Percentiles rank a stretch among this genome's conserved stretches.
These are phyloP conservation scores for Callionymus lyra DNA, from an alignment of 2,113 vertebrate genomes.

Conservation along the genomic window DNA sequence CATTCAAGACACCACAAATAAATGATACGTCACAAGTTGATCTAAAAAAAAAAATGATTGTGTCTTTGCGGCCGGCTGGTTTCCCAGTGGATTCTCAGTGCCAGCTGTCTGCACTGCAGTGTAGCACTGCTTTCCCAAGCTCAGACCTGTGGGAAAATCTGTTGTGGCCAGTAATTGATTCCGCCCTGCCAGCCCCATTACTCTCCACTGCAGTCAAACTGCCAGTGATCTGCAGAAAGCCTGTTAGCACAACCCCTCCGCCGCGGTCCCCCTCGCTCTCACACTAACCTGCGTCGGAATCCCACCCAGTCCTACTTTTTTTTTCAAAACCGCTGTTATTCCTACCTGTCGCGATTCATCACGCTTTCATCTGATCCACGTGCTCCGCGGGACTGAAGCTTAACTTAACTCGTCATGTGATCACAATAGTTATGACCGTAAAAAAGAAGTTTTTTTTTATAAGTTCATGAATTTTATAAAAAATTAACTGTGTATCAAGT, in stretches of 20 bases:
- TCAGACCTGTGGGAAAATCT: conserved; percentile 98
- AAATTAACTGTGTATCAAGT: too few species aligned
- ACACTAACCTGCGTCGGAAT: conserved; percentile 36
- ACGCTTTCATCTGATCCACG: too few species aligned
- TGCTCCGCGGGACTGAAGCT: too few species aligned
- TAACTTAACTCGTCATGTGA: too few species aligned
- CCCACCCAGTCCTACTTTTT: conserved; percentile 12
- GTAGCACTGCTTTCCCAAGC: conserved; percentile 89
- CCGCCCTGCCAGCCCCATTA: conserved; percentile 98
- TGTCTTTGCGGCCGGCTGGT: too few species aligned
- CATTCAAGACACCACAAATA: too few species aligned
- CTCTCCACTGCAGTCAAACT: conserved; percentile 85
- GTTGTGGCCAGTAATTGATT: conserved; percentile 99
- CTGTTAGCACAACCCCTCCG: conserved; percentile 46
- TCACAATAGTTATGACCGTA: too few species aligned
- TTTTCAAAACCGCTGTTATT: conserved; percentile 4
- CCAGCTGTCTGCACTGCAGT: conserved; percentile 79
- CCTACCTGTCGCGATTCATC: background rate
- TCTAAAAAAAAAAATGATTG: too few species aligned
- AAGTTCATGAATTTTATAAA: too few species aligned
- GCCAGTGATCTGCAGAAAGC: conserved; percentile 83
- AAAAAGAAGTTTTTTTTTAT: too few species aligned
- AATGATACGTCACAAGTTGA: too few species aligned
- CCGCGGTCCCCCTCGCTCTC: too few species aligned
- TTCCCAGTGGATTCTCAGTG: conserved; percentile 75